Evolutionary conservation across 2,888 invertebrate species (phyloP).

Genomic region (Drosophila neutralis): DNA sequence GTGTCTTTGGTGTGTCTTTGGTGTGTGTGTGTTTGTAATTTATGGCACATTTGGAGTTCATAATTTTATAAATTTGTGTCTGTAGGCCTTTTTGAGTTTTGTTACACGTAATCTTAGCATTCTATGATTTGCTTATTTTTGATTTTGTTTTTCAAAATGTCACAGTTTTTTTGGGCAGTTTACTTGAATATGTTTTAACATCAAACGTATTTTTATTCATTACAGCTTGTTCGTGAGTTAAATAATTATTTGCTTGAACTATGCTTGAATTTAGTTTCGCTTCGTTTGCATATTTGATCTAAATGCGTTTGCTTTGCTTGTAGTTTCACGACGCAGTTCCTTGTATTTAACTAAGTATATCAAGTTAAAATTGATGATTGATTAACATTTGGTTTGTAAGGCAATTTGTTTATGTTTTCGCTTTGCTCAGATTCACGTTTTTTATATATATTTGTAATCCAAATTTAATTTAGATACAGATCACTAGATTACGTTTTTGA

Average conservation of each 20-base stretch:
- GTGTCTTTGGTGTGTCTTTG: conserved; percentile 13
- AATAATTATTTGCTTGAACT: conserved; percentile 47
- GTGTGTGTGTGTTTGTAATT: conserved; percentile 19
- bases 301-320: conserved; percentile 47
- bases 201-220: conserved; percentile 20
- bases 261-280: conserved; percentile 34
- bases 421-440: conserved; percentile 58
- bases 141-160: conserved; percentile 41
- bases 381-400: conserved; percentile 78
- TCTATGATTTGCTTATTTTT: conserved; percentile 16
- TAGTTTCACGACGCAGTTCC: conserved; percentile 58
- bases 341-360: conserved; percentile 51
- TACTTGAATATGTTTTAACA: conserved; percentile 41
- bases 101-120: not conserved
- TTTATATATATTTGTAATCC: conserved; percentile 72
- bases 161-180: conserved; percentile 58
- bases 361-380: conserved; percentile 69
- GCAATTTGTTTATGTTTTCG: conserved; percentile 68
- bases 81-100: conserved; percentile 9
- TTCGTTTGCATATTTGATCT: conserved; percentile 46
- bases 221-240: conserved; percentile 19
- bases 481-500: conserved; percentile 57
- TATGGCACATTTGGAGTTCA: conserved; percentile 70
- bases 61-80: conserved; percentile 39
- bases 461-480: conserved; percentile 79